phyloP scores from a whole-genome alignment of 2,113 vertebrate genomes.

The Ancistrus triradiatus region DNA sequence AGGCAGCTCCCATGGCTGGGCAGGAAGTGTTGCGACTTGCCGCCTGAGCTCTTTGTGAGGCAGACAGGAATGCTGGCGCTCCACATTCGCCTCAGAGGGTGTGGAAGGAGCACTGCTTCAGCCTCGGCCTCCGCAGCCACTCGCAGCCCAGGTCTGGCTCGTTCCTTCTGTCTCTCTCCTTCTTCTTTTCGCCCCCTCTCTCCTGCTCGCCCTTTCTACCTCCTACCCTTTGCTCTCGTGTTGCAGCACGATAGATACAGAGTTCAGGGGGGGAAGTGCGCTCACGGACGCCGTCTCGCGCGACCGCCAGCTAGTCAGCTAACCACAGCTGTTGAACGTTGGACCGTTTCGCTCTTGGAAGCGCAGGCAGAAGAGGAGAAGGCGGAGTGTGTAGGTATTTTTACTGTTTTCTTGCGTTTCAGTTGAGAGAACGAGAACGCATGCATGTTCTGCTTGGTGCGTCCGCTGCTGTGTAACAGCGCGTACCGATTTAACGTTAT shows the following conservation, averaged over 20 bases:
- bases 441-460: neutral
- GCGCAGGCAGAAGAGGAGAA: neutral
- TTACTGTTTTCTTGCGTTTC: neutral
- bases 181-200: neutral
- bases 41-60: constrained; percentile 40
- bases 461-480: neutral
- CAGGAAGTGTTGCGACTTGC: constrained; percentile 55
- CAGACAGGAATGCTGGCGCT: constrained; percentile 53
- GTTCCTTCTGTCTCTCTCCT: neutral
- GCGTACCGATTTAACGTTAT: constrained; percentile 7
- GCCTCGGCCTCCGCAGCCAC: constrained; percentile 13
- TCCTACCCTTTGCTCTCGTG: neutral
- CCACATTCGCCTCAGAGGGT: constrained; percentile 48
- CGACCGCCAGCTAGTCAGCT: constrained; percentile 7
- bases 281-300: neutral
- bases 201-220: neutral
- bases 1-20: constrained; percentile 41
- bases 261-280: neutral
- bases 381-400: neutral
- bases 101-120: constrained; percentile 40
- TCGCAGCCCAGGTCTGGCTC: constrained; percentile 25
- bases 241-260: neutral
- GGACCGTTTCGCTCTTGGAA: neutral
- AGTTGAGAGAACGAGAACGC: constrained; percentile 7
- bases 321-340: neutral